Evolutionary conservation across 2,113 vertebrate genomes (phyloP).

Genomic region (Anolis carolinensis): DNA sequence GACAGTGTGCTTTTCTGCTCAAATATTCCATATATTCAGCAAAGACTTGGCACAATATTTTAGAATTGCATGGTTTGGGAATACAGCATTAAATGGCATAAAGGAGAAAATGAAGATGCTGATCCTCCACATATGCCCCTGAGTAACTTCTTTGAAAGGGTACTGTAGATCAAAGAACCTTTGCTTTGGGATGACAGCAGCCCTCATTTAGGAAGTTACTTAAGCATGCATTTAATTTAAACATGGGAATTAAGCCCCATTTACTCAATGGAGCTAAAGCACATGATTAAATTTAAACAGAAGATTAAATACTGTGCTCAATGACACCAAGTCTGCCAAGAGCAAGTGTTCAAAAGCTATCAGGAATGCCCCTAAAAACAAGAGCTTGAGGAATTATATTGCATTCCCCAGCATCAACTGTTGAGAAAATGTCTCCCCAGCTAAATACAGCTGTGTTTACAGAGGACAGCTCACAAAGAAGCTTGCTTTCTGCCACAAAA

Average conservation of each 20-base stretch:
- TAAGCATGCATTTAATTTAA: constrained; percentile 39
- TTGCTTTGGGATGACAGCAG: constrained; percentile 11
- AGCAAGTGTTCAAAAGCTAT: constrained; percentile 14
- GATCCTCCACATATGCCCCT: background rate
- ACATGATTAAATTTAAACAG: constrained; percentile 37
- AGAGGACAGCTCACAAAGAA: background rate
- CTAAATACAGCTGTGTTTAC: background rate
- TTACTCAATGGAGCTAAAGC: constrained; percentile 30
- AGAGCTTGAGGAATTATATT: background rate
- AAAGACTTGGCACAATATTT: background rate
- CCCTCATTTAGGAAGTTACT: constrained; percentile 36
- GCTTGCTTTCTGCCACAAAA: background rate
- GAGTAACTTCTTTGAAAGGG: constrained; percentile 23
- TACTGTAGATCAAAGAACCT: constrained; percentile 25
- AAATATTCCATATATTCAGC: background rate
- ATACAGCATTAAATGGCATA: background rate
- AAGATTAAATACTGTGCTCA: constrained; percentile 25
- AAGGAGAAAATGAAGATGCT: background rate
- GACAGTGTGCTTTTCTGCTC: background rate
- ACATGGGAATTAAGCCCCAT: constrained; percentile 34
- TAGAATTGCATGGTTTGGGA: background rate
- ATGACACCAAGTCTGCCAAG: constrained; percentile 12
- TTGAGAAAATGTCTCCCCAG: background rate
- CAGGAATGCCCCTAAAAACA: constrained; percentile 11
- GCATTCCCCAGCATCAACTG: background rate